These are phyloP conservation scores for Operophtera brumata DNA, from an alignment of 2,888 invertebrate species.

Conservation along the genomic window DNA sequence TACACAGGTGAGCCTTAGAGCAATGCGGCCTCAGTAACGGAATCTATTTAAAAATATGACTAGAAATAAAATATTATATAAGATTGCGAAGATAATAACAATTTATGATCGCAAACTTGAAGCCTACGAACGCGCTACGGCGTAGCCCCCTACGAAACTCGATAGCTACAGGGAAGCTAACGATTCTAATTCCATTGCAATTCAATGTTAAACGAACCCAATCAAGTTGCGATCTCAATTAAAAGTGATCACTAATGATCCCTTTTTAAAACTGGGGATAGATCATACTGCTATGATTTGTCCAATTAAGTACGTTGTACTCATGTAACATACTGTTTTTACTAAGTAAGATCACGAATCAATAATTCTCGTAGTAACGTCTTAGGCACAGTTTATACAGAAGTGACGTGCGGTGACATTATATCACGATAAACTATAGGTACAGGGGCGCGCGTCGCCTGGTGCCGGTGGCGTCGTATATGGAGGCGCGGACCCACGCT, in stretches of 20 bases:
- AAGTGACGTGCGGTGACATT: too few species aligned
- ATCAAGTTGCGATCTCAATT: conserved; percentile 59
- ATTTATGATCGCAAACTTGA: background rate
- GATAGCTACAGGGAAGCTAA: conserved; percentile 45
- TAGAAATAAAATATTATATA: too few species aligned
- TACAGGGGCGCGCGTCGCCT: too few species aligned
- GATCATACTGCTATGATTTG: conserved; percentile 1
- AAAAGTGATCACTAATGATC: conserved; percentile 43
- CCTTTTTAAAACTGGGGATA: conserved; percentile 11
- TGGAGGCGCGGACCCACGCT: too few species aligned
- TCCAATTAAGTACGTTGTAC: background rate
- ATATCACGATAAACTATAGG: too few species aligned
- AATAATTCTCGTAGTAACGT: background rate
- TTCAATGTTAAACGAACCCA: conserved; percentile 58
- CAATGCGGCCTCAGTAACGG: too few species aligned
- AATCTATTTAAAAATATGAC: too few species aligned
- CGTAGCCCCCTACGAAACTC: conserved; percentile 28
- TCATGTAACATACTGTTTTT: background rate
- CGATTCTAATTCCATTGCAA: conserved; percentile 64
- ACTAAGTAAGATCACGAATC: background rate
- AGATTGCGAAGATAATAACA: background rate
- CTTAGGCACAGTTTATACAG: too few species aligned
- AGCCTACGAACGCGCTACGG: conserved; percentile 32
- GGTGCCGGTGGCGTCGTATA: too few species aligned
- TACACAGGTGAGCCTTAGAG: too few species aligned